phyloP scores from a whole-genome alignment of 1,140 invertebrate species.

The Cyrtorhinus lividipennis region DNA sequence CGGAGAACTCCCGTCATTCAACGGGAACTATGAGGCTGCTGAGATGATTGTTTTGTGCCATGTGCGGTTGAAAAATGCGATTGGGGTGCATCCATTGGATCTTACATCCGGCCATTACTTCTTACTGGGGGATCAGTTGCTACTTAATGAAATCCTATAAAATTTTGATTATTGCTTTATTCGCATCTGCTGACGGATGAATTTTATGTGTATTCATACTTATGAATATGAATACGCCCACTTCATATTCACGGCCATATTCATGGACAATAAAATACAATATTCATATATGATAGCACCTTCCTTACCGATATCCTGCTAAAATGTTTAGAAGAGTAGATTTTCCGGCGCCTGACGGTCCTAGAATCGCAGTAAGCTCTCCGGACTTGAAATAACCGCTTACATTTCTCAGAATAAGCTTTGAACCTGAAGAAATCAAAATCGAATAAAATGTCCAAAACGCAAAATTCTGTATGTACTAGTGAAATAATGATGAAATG shows the following conservation, averaged over 20 bases:
- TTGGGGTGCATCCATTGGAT: not conserved
- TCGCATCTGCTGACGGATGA: not conserved
- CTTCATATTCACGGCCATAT: too few species aligned
- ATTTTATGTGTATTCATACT: not conserved
- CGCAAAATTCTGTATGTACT: constrained; percentile 9
- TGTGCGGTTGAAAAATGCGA: not conserved
- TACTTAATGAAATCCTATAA: not conserved
- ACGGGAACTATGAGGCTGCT: too few species aligned
- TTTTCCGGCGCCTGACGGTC: constrained; percentile 82
- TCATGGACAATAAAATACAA: not conserved
- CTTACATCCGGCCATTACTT: not conserved
- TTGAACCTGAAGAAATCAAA: constrained; percentile 39
- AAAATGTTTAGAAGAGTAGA: constrained; percentile 71
- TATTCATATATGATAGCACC: not conserved
- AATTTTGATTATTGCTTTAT: not conserved
- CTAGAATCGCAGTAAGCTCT: constrained; percentile 67
- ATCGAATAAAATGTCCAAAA: not conserved
- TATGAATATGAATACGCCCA: not conserved
- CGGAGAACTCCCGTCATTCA: too few species aligned
- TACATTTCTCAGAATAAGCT: constrained; percentile 51
- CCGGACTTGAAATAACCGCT: constrained; percentile 58
- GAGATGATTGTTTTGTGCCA: too few species aligned
- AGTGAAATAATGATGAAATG: not conserved
- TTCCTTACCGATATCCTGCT: constrained; percentile 63
- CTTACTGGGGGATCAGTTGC: not conserved